These are phyloP conservation scores for Camponotus floridanus DNA, from an alignment of 1,140 invertebrate species.

Conservation along the genomic window DNA sequence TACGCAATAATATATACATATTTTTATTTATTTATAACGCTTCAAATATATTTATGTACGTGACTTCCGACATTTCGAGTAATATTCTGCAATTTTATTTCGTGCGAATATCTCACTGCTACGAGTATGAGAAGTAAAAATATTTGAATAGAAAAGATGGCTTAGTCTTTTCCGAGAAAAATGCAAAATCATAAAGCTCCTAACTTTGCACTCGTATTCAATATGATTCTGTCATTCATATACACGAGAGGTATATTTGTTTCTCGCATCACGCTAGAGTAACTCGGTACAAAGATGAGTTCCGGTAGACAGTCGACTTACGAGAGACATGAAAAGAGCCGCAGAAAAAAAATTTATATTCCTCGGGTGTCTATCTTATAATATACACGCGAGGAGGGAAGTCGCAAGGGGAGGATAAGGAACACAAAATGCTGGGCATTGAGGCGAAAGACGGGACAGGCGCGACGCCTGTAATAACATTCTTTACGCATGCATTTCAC, in stretches of 20 bases:
- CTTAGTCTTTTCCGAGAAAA: not conserved
- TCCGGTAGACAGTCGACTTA: not conserved
- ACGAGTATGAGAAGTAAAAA: not conserved
- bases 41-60: not conserved
- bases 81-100: conserved; percentile 26
- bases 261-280: conserved; percentile 10
- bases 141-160: not conserved
- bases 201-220: not conserved
- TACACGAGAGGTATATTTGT: not conserved
- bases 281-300: not conserved
- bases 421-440: conserved; percentile 36
- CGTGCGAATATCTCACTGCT: not conserved
- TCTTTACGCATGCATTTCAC: conserved; percentile 49
- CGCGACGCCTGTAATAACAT: conserved; percentile 53
- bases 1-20: too few relatives aligned
- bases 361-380: not conserved
- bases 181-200: not conserved
- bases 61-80: not conserved
- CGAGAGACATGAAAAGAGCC: not conserved
- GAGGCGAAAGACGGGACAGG: conserved; percentile 48
- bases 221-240: not conserved
- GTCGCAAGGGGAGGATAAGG: not conserved
- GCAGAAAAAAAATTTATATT: conserved; percentile 23
- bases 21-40: not conserved
- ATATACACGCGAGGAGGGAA: not conserved